Conservation (phyloP, 2,888 invertebrate genomes). For the Pammene fasciana region DNA sequence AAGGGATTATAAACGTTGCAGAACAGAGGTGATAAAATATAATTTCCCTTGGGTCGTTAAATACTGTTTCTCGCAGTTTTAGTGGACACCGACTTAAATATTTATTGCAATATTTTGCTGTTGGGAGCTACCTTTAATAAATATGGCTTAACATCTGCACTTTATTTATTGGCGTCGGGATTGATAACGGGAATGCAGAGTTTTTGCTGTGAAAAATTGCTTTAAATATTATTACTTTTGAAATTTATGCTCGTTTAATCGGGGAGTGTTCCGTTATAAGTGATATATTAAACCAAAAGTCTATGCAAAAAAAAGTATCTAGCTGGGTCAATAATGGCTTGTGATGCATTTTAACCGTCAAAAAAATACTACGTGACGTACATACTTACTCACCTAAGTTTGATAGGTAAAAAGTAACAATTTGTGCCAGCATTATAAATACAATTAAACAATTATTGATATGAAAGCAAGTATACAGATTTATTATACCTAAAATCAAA, state of each 20-base stretch:
- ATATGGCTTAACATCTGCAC: slow-evolving; percentile 35
- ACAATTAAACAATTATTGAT: too few relatives aligned
- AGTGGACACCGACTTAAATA: slow-evolving; percentile 41
- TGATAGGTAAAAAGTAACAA: too few relatives aligned
- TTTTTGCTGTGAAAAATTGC: slow-evolving; percentile 31
- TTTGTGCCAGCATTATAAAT: too few relatives aligned
- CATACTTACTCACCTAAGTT: too few relatives aligned
- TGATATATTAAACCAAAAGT: too few relatives aligned
- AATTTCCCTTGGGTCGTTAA: slow-evolving; percentile 42
- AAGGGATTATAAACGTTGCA: slow-evolving; percentile 42
- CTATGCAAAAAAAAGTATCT: too few relatives aligned
- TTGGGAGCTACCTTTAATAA: slow-evolving; percentile 34
- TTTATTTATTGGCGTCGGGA: slow-evolving; percentile 31
- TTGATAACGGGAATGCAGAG: slow-evolving; percentile 35
- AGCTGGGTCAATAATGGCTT: too few relatives aligned
- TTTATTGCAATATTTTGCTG: slow-evolving; percentile 41
- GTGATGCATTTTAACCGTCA: too few relatives aligned
- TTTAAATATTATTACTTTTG: slow-evolving; percentile 23
- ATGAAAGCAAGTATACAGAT: too few relatives aligned
- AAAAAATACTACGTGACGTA: too few relatives aligned
- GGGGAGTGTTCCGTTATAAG: too few relatives aligned
- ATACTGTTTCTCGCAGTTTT: slow-evolving; percentile 40
- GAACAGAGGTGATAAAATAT: slow-evolving; percentile 42
- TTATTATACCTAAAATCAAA: too few relatives aligned
- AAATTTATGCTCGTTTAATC: slow-evolving; percentile 3